Base-by-base conservation (phyloP, 2,888 invertebrate genomes). In the Neoaliturus tenellus region DNA sequence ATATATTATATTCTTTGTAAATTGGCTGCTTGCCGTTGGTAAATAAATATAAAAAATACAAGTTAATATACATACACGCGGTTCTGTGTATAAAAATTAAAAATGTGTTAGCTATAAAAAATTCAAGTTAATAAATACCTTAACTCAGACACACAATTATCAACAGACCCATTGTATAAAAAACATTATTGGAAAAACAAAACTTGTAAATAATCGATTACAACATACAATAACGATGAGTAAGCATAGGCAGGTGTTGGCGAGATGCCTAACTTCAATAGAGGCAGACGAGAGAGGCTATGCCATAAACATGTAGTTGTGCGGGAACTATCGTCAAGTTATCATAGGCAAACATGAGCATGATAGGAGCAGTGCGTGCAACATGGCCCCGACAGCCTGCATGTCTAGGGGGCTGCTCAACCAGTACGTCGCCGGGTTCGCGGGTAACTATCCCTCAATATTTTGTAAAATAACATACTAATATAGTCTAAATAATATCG, bases 391-490 rank as follows among this genome's bases (percentile, higher is more conserved):
- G 39, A 62, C 62, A 12, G 62, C 62, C 5, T 62, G 62, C 20
- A 62, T 62, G 62, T 71, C 71, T 12, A 17, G 71, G 39, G 71
- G 71, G 10, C 39, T 71, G 39, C 39, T 35, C 10, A 71, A 71
- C 71, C 71, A 71, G 39, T 71, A 71, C 12, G 71, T 71, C 6
- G 71, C 71, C 2, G 71, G 39, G 10, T 35, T 71, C 23, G 71
- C 71, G 39, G 71, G 71, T 71, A 71, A 71, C 17, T 67, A 4
- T 28, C 12, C n/a, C n/a, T n/a, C n/a, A n/a, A n/a, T n/a, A n/a
- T n/a, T n/a, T n/a, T n/a, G n/a, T n/a, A n/a, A n/a, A n/a, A n/a
- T n/a, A n/a, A n/a, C n/a, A n/a, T n/a, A n/a, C n/a, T n/a, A n/a
- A n/a, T n/a, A n/a, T n/a, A n/a, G n/a, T n/a, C n/a, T n/a, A n/a